phyloP scores from a whole-genome alignment of 2,888 invertebrate genomes.

The Drosophila meridiana region DNA sequence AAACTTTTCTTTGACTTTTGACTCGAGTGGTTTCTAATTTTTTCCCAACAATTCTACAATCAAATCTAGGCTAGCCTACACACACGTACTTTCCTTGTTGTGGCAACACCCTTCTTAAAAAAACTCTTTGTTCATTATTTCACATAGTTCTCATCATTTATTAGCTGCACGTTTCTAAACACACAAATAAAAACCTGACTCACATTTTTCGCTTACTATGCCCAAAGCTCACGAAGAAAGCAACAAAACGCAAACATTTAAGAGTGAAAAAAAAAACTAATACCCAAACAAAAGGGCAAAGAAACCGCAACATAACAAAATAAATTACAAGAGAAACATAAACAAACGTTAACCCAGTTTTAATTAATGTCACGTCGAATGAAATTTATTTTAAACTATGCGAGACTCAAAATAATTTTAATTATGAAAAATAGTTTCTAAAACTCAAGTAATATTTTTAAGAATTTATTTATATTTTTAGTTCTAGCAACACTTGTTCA shows the following conservation, averaged over 20 bases:
- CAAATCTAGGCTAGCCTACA: constrained; percentile 27
- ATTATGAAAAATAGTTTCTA: constrained; percentile 27
- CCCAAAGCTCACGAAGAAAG: constrained; percentile 14
- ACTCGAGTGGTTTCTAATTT: background rate
- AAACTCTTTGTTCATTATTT: constrained; percentile 24
- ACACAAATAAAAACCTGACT: constrained; percentile 34
- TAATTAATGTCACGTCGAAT: constrained; percentile 24
- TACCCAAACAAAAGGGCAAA: constrained; percentile 6
- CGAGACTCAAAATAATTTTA: constrained; percentile 15
- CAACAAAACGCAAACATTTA: constrained; percentile 9
- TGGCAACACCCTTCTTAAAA: constrained; percentile 1
- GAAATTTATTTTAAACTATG: constrained; percentile 1
- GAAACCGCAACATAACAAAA: constrained; percentile 20
- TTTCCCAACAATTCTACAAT: background rate
- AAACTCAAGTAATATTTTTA: constrained; percentile 16
- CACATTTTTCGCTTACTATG: constrained; percentile 18
- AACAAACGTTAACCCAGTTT: constrained; percentile 65
- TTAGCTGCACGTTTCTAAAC: constrained; percentile 44
- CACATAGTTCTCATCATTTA: constrained; percentile 48
- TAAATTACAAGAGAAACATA: constrained; percentile 23
- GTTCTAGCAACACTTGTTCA: constrained; percentile 1
- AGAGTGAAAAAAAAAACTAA: background rate
- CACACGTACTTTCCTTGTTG: constrained; percentile 37
- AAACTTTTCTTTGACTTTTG: background rate
- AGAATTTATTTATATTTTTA: constrained; percentile 5